A percentile compares a stretch with the other conserved stretches of the same genome.
phyloP scores from a whole-genome alignment of 2,888 invertebrate genomes.

The Caenorhabditis uteleia region DNA sequence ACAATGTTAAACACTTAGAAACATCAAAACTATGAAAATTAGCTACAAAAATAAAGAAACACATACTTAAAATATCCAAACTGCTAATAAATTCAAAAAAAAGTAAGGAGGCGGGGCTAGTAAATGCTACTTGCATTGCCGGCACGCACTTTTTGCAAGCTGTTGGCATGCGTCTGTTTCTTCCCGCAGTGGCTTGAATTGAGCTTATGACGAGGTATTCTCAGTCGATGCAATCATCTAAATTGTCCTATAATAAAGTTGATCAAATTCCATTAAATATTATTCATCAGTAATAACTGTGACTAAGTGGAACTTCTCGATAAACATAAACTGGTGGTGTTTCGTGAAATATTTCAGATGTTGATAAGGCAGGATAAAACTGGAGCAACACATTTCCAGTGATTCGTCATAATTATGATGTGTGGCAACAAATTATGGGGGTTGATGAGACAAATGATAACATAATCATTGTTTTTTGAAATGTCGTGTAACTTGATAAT shows the following conservation, averaged over 20 bases:
- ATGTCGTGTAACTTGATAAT: too few species aligned
- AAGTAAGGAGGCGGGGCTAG: not conserved
- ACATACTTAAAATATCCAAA: too few species aligned
- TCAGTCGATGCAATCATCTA: conserved; percentile 10
- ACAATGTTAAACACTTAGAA: too few species aligned
- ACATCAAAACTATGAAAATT: too few species aligned
- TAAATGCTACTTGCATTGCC: not conserved
- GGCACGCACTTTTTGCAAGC: not conserved
- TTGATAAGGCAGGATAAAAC: conserved; percentile 33
- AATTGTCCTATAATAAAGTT: too few species aligned
- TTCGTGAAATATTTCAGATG: conserved; percentile 35
- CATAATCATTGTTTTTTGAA: too few species aligned
- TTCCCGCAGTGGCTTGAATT: not conserved
- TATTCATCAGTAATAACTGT: conserved; percentile 16
- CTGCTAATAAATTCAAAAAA: not conserved
- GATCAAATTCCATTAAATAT: too few species aligned
- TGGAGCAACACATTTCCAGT: too few species aligned
- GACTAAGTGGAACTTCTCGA: conserved; percentile 20
- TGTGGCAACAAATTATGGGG: too few species aligned
- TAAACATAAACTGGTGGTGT: conserved; percentile 36
- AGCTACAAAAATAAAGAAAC: too few species aligned
- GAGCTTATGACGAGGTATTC: not conserved
- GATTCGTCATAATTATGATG: too few species aligned
- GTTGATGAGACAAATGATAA: too few species aligned
- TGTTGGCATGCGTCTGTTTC: not conserved